Conservation (phyloP, 2,888 invertebrate species). For the Troides helena region DNA sequence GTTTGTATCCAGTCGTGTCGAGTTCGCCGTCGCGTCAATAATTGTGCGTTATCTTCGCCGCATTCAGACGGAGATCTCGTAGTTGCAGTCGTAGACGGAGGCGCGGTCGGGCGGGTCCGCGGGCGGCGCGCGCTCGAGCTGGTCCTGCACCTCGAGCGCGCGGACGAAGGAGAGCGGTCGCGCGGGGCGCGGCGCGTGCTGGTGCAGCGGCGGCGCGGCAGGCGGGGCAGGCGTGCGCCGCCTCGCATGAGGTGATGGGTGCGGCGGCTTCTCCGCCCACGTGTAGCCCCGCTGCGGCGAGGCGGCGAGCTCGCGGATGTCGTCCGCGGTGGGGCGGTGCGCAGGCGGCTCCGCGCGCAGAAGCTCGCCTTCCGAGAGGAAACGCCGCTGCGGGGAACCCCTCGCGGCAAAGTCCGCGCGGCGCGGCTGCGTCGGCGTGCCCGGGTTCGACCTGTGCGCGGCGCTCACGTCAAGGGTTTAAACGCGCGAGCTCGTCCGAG, state of each 20-base stretch:
- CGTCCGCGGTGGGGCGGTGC: conserved; percentile 86
- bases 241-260: conserved; percentile 51
- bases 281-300: conserved; percentile 87
- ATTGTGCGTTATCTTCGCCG: conserved; percentile 27
- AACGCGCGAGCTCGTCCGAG: conserved; percentile 79
- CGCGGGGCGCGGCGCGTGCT: conserved; percentile 60
- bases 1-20: not conserved
- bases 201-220: conserved; percentile 52
- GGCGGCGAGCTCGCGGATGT: conserved; percentile 92
- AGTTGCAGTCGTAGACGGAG: conserved; percentile 96
- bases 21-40: conserved; percentile 30
- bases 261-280: conserved; percentile 75
- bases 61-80: conserved; percentile 95
- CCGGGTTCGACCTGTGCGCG: conserved; percentile 92
- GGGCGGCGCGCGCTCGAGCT: conserved; percentile 87
- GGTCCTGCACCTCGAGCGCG: conserved; percentile 93
- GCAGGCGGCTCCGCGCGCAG: conserved; percentile 85
- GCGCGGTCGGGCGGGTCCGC: conserved; percentile 87
- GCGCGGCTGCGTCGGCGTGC: conserved; percentile 93
- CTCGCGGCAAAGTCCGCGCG: conserved; percentile 92
- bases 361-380: conserved; percentile 91
- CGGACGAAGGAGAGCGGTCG: conserved; percentile 94
- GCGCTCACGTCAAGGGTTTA: conserved; percentile 77
- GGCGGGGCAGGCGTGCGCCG: conserved; percentile 58
- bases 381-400: conserved; percentile 86